Base-by-base conservation (phyloP, 2,797 vertebrate species). In the Acipenser oxyrinchus region DNA sequence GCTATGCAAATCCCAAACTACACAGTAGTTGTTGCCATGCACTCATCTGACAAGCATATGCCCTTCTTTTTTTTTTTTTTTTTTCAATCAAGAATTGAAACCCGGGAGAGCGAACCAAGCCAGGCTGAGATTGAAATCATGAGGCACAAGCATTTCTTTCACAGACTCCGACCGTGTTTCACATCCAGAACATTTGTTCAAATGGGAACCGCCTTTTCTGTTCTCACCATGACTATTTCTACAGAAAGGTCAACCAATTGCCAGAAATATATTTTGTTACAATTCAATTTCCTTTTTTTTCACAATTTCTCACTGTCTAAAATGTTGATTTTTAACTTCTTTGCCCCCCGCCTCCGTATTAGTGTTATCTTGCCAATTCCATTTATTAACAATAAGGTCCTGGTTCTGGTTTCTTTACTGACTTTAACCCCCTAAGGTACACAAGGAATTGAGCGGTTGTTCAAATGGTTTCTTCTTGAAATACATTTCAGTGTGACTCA, bases 291-390 rank as follows among this genome's bases (percentile, higher is more conserved):
- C 23, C 23, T 37, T 37, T 37, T 37, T 37, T 37, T 4, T 4
- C 23, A 37, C 2, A 37, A 37, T 37, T 3, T 37, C 55, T 58
- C 12, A n/a, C 12, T 12, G 55, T 11, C 55, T 58, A 53, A 10
- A 52, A 65, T 23, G 13, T 10, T 15, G 13, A 51, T 12, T 64
- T 49, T 65, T 51, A 65, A 52, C 63, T 65, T 53, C 7, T 37
- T 37, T 37, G 23, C 23, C 23, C 23, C 23, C 23, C 23, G 4
- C 23, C 23, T 4, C 23, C 4, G 6, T 12, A 11, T 23, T 23
- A 13, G 50, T 65, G 18, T 13, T 65, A 15, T 53, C 49, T 18
- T 10, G 9, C 63, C 8, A 15, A 51, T 4, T 37, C 23, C 23
- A 37, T 37, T 37, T 37, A 37, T 18, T 18, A 18, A 37, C 23